Evolutionary conservation across 2,797 vertebrate species (phyloP).

Genomic region (Typhlichthys eigenmanni): DNA sequence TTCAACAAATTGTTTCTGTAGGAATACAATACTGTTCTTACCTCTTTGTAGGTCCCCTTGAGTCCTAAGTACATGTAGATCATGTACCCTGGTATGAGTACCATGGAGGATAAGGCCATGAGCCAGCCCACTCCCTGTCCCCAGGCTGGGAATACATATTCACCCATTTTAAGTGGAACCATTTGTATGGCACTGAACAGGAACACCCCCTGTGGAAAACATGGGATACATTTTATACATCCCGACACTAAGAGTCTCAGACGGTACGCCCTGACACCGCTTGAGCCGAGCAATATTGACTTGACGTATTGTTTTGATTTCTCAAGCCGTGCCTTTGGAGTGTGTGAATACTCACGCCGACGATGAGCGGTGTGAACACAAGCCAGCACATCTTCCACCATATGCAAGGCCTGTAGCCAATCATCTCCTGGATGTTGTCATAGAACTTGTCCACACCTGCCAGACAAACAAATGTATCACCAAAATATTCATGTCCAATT

Average conservation of each 20-base stretch:
- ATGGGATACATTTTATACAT: conserved; percentile 60
- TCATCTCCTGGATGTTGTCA: conserved; percentile 98
- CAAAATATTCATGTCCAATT: conserved; percentile 64
- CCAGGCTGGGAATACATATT: conserved; percentile 95
- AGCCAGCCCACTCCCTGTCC: conserved; percentile 98
- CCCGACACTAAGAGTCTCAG: conserved; percentile 54
- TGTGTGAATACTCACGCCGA: conserved; percentile 84
- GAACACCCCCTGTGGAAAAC: conserved; percentile 90
- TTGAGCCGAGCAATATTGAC: conserved; percentile 63
- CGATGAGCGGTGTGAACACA: conserved; percentile 94
- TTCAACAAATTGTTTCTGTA: too few relatives aligned
- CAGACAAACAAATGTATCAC: conserved; percentile 51
- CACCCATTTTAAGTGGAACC: conserved; percentile 95
- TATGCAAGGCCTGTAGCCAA: conserved; percentile 94
- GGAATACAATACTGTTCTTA: conserved; percentile 49
- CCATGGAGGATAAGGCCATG: conserved; percentile 97
- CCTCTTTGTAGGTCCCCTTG: conserved; percentile 97
- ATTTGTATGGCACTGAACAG: conserved; percentile 97
- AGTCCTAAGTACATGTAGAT: conserved; percentile 93
- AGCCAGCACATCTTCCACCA: conserved; percentile 99
- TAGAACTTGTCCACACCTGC: conserved; percentile 97
- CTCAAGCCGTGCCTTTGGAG: conserved; percentile 54
- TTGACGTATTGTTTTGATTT: conserved; percentile 60
- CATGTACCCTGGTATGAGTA: conserved; percentile 98
- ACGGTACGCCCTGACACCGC: conserved; percentile 36